phyloP scores from a whole-genome alignment of 1,140 invertebrate genomes.

The Phthorimaea operculella region DNA sequence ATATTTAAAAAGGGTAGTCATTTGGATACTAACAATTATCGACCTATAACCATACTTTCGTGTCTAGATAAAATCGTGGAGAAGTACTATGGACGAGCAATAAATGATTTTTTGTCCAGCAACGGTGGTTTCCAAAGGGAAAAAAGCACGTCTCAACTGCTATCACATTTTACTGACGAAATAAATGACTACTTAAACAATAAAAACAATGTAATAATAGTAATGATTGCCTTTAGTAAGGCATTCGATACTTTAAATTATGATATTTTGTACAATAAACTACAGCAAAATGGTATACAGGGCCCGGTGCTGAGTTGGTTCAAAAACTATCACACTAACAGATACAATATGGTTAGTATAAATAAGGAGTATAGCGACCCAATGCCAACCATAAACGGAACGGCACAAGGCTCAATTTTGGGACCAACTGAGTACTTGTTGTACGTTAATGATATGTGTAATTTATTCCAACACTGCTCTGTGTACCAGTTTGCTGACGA shows the following conservation, averaged over 20 bases:
- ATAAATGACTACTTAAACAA: constrained; percentile 17
- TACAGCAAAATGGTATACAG: constrained; percentile 19
- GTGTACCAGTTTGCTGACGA: constrained; percentile 30
- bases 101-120: constrained; percentile 17
- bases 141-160: constrained; percentile 16
- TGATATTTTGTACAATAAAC: constrained; percentile 12
- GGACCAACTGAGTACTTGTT: constrained; percentile 18
- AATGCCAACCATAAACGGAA: constrained; percentile 11
- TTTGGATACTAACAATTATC: not conserved
- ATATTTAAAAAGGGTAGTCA: not conserved
- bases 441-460: constrained; percentile 22
- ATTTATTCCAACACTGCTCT: constrained; percentile 9
- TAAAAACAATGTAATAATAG: constrained; percentile 15
- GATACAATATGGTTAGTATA: constrained; percentile 14
- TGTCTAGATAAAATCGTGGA: constrained; percentile 29
- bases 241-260: constrained; percentile 28
- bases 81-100: constrained; percentile 23
- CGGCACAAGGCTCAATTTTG: constrained; percentile 21
- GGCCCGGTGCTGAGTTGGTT: constrained; percentile 20
- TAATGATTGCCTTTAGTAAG: constrained; percentile 25
- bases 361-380: constrained; percentile 10
- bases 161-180: constrained; percentile 23
- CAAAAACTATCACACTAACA: constrained; percentile 18
- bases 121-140: constrained; percentile 20
- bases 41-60: constrained; percentile 13